Evolutionary conservation across 2,797 vertebrate genomes (phyloP).

Genomic region (Picus viridis): DNA sequence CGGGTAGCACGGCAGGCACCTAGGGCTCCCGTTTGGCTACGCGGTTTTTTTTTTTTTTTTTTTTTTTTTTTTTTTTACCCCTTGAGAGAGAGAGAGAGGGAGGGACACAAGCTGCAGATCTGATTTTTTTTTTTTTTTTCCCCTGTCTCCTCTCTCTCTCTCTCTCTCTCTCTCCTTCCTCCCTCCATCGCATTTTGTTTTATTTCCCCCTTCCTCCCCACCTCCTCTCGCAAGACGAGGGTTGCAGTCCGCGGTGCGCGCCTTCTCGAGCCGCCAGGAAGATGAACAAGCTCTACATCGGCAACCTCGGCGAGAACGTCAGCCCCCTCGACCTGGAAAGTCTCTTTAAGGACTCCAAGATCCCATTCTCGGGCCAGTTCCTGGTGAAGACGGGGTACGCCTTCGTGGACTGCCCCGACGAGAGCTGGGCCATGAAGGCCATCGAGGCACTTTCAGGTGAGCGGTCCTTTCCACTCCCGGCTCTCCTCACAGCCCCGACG

Average conservation of each 20-base stretch:
- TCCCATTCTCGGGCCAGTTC: constrained; percentile 93
- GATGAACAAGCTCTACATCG: constrained; percentile 99
- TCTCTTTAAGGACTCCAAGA: constrained; percentile 97
- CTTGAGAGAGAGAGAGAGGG: constrained; percentile 18
- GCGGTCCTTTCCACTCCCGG: constrained; percentile 19
- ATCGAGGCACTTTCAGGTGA: constrained; percentile 98
- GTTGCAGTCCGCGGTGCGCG: constrained; percentile 53
- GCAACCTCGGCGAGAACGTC: constrained; percentile 95
- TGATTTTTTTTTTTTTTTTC: constrained; percentile 8
- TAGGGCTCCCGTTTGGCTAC: constrained; percentile 59
- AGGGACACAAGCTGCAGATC: constrained; percentile 47
- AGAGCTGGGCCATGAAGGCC: constrained; percentile 97
- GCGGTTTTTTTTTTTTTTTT: neutral
- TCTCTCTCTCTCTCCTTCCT: constrained; percentile 15
- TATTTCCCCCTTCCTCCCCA: constrained; percentile 51
- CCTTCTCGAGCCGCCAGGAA: constrained; percentile 71
- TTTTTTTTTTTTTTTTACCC: constrained; percentile 7
- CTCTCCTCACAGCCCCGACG: neutral
- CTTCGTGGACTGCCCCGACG: constrained; percentile 99
- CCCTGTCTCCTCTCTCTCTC: neutral
- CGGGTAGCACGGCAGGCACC: constrained; percentile 58
- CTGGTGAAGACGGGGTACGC: constrained; percentile 97
- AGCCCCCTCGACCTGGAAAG: constrained; percentile 95
- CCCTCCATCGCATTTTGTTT: constrained; percentile 67
- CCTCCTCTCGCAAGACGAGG: constrained; percentile 57